These are phyloP conservation scores for Pyxicephalus adspersus DNA, from an alignment of 2,113 vertebrate genomes.

Conservation along the genomic window DNA sequence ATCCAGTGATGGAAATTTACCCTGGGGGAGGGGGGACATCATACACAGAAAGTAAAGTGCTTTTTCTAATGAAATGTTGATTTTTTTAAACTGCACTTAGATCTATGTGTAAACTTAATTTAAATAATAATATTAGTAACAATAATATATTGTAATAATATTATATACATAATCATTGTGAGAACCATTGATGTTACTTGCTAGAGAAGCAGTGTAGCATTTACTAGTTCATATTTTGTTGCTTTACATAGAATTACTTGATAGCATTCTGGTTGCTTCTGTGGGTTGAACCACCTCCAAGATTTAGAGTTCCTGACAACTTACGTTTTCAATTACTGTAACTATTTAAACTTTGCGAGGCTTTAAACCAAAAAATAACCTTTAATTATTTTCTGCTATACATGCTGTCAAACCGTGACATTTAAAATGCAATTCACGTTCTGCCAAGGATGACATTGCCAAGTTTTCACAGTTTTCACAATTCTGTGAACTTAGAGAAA, in stretches of 20 bases:
- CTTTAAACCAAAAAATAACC: slow-evolving; percentile 52
- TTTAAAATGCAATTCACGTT: slow-evolving; percentile 52
- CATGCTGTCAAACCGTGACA: slow-evolving; percentile 52
- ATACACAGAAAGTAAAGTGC: too few relatives aligned
- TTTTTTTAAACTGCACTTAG: too few relatives aligned
- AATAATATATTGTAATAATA: too few relatives aligned
- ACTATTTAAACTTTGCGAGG: slow-evolving; percentile 49
- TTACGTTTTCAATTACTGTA: slow-evolving; percentile 53
- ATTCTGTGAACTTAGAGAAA: slow-evolving; percentile 45
- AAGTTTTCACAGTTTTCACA: slow-evolving; percentile 53
- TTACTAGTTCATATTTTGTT: slow-evolving; percentile 12
- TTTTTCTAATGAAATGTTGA: too few relatives aligned
- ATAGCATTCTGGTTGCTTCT: slow-evolving; percentile 3
- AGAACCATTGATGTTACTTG: slow-evolving; percentile 1
- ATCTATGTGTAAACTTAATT: too few relatives aligned
- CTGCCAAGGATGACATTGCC: slow-evolving; percentile 44
- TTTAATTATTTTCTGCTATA: slow-evolving; percentile 55
- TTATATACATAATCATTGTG: background rate
- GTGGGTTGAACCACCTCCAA: slow-evolving; percentile 47
- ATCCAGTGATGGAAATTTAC: too few relatives aligned
- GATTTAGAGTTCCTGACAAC: slow-evolving; percentile 43
- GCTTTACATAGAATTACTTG: slow-evolving; percentile 31
- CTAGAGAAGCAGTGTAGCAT: slow-evolving; percentile 5
- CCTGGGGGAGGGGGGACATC: too few relatives aligned
- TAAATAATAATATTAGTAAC: background rate